Evolutionary conservation across 2,113 vertebrate species (phyloP).

Genomic region (Montifringilla adamsi): DNA sequence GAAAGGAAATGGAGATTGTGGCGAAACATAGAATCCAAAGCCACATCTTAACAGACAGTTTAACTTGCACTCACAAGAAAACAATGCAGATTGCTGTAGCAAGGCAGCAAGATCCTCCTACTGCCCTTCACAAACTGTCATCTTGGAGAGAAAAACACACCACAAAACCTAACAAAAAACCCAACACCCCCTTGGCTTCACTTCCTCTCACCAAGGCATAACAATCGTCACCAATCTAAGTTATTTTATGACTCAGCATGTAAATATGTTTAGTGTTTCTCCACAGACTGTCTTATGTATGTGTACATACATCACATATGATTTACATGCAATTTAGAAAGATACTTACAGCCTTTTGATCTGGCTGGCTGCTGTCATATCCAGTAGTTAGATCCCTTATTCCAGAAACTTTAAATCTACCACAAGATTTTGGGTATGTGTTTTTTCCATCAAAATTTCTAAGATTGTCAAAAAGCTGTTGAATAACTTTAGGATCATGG

Average conservation of each 20-base stretch:
- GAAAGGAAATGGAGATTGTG: not conserved
- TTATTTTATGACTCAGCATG: not conserved
- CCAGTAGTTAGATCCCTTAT: constrained; percentile 93
- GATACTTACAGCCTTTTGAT: constrained; percentile 88
- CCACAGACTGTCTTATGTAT: not conserved
- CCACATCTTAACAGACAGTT: not conserved
- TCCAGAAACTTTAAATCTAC: constrained; percentile 81
- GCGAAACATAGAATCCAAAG: not conserved
- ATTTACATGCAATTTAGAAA: not conserved
- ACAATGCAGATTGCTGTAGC: not conserved
- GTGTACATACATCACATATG: not conserved
- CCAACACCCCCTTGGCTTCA: not conserved
- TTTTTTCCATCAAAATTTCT: constrained; percentile 82
- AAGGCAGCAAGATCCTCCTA: not conserved
- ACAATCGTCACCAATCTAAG: not conserved
- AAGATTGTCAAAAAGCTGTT: constrained; percentile 85
- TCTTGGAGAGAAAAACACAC: not conserved
- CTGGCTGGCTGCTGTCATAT: constrained; percentile 86
- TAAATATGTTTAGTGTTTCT: not conserved
- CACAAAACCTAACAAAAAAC: not conserved
- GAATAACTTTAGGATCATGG: constrained; percentile 84
- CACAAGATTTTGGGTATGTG: constrained; percentile 86
- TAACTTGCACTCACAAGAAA: not conserved
- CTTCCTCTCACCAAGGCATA: not conserved
- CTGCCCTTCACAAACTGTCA: not conserved